Conservation (phyloP, 2,797 vertebrate genomes). For the Platalea minor region DNA sequence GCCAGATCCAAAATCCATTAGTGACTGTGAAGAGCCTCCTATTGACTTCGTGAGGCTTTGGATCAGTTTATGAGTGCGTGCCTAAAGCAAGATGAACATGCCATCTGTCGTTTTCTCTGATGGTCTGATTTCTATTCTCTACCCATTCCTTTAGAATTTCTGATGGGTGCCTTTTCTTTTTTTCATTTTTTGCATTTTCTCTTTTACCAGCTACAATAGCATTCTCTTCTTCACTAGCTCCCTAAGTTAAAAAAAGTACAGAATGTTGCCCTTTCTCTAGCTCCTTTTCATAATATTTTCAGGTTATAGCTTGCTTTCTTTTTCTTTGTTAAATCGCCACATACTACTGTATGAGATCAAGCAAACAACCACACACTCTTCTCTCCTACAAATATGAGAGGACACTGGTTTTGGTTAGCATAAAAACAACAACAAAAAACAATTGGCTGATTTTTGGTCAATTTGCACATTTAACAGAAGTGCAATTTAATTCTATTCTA, state of each 20-base stretch:
- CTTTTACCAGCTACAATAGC: neutral
- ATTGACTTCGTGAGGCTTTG: neutral
- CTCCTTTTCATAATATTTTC: neutral
- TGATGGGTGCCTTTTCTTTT: neutral
- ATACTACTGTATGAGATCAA: neutral
- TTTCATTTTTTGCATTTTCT: neutral
- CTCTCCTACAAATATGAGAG: neutral
- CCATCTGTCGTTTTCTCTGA: neutral
- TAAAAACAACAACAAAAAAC: neutral
- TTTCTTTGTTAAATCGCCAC: neutral
- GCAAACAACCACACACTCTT: neutral
- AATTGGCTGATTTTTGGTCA: neutral
- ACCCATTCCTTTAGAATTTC: neutral
- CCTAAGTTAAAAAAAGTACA: neutral
- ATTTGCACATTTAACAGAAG: neutral
- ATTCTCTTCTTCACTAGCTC: neutral
- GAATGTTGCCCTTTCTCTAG: neutral
- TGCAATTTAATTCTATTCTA: neutral
- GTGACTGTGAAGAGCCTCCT: neutral
- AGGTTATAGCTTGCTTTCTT: neutral
- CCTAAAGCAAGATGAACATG: constrained; percentile 13
- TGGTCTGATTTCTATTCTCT: neutral
- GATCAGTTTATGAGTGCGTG: neutral
- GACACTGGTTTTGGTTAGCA: neutral
- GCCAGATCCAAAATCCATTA: constrained; percentile 28